Evolutionary conservation across 2,888 invertebrate genomes (phyloP), one percentile per base, ranked within the genome.

Genomic region (Hylaea fasciaria): DNA sequence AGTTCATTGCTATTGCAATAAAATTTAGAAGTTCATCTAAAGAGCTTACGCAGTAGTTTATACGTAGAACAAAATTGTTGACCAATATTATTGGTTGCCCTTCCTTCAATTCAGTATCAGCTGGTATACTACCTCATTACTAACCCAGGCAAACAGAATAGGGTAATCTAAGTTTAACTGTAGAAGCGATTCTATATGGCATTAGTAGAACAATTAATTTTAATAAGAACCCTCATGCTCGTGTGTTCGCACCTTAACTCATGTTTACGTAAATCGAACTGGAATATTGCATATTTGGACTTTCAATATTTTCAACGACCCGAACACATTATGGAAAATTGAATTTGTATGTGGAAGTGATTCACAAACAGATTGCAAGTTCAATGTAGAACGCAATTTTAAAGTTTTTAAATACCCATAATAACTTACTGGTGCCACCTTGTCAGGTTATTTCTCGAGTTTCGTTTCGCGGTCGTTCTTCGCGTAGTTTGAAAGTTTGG

Each of bases 201-300:
- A n/a, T n/a, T n/a, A n/a, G n/a, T n/a, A 8, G 37, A n/a, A n/a
- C 32, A 37, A n/a, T 12, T 12, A 7, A 37, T 8, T 35, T 35
- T n/a, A 12, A 37, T 37, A 12, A 37, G n/a, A 37, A 50, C 29
- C 37, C n/a, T 49, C 37, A 17, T 13, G 5, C 39, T 44, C 17
- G 7, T 37, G 13, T 12, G 61, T 60, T 67, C 54, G 9, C 65
- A 54, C 28, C 59, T 46, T 53, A 56, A 53, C 47, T 22, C 54
- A 44, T 61, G 62, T 57, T 63, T 58, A 58, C 55, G 58, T 57
- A 60, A 55, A 63, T 62, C 57, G 57, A 60, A 57, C 51, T 32
- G 48, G 54, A 56, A 60, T 62, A 65, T 65, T 65, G 57, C 57
- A 62, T 60, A 65, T 63, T 66, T 58, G 52, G 57, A 63, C 46